Percentiles rank a stretch among this genome's conserved stretches.
Evolutionary conservation across 2,113 vertebrate species (phyloP).

Genomic region (Percina caprodes): DNA sequence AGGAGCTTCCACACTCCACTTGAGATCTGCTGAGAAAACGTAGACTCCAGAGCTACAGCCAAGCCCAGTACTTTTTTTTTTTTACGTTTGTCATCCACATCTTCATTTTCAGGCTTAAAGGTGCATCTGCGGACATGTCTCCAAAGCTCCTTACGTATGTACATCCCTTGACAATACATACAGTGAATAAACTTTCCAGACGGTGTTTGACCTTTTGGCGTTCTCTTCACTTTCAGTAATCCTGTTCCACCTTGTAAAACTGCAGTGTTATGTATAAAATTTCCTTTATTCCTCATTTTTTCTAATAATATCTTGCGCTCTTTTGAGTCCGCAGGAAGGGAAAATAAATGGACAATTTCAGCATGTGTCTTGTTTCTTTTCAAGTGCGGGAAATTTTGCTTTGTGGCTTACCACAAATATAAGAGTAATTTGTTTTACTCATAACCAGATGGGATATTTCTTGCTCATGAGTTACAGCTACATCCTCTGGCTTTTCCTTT

Average conservation of each 20-base stretch:
- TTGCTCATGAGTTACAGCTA: neutral
- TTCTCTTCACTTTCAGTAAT: slow-evolving; percentile 24
- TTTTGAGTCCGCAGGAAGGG: slow-evolving; percentile 1
- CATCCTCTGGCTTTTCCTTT: neutral
- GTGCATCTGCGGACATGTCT: slow-evolving; percentile 27
- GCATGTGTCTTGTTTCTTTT: slow-evolving; percentile 9
- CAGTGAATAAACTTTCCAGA: slow-evolving; percentile 21
- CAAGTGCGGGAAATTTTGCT: slow-evolving; percentile 24
- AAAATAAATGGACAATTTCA: slow-evolving; percentile 2
- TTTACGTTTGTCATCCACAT: neutral
- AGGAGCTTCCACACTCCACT: slow-evolving; percentile 38
- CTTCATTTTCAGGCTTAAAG: neutral
- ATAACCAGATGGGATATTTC: neutral
- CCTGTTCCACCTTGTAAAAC: neutral
- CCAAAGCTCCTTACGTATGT: slow-evolving; percentile 13
- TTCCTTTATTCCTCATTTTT: slow-evolving; percentile 36
- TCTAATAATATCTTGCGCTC: neutral
- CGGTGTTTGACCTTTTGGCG: neutral
- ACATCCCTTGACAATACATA: slow-evolving; percentile 22
- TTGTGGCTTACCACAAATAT: slow-evolving; percentile 29
- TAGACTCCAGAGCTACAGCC: neutral
- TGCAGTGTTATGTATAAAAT: neutral
- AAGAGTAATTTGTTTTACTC: neutral
- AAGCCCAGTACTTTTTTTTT: slow-evolving; percentile 34
- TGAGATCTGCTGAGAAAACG: slow-evolving; percentile 6